Evolutionary conservation across 1,140 invertebrate species (phyloP).

Genomic region (Prorops nasuta): DNA sequence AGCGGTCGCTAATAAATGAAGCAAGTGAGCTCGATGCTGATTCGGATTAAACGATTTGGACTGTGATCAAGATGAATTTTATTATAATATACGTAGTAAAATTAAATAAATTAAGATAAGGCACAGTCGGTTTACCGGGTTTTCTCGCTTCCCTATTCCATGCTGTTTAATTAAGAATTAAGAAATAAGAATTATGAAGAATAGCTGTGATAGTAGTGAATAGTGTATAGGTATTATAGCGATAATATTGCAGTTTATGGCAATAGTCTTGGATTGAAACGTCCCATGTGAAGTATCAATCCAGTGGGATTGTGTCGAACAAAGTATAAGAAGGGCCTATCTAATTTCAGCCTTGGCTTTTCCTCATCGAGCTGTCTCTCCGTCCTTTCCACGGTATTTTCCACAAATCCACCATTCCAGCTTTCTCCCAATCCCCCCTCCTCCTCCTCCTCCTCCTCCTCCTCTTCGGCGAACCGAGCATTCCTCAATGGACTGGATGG

Average conservation of each 20-base stretch:
- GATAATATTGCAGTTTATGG: slow-evolving; percentile 58
- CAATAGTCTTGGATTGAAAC: slow-evolving; percentile 78
- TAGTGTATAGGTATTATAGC: too few relatives aligned
- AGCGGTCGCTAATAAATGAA: slow-evolving; percentile 3
- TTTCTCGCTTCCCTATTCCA: too few relatives aligned
- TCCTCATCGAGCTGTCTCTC: slow-evolving; percentile 67
- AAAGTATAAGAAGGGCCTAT: slow-evolving; percentile 82
- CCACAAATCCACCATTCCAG: slow-evolving; percentile 18
- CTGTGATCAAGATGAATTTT: slow-evolving; percentile 35
- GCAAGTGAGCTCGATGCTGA: too few relatives aligned
- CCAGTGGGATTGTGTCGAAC: slow-evolving; percentile 84
- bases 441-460: not conserved
- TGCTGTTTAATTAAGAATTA: too few relatives aligned
- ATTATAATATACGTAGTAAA: too few relatives aligned
- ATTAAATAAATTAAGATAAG: too few relatives aligned
- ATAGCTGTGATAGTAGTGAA: too few relatives aligned
- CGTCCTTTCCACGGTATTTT: slow-evolving; percentile 16
- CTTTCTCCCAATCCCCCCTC: not conserved
- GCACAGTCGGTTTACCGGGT: too few relatives aligned
- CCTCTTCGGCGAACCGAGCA: slow-evolving; percentile 21
- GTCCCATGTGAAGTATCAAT: slow-evolving; percentile 79
- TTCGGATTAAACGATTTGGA: slow-evolving; percentile 37
- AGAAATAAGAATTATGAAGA: too few relatives aligned
- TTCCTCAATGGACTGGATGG: slow-evolving; percentile 63
- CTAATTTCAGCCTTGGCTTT: slow-evolving; percentile 72